Percentiles rank a stretch among this genome's conserved stretches.
These are phyloP conservation scores for Anastatus disparis DNA, from an alignment of 1,140 invertebrate species.

Conservation along the genomic window DNA sequence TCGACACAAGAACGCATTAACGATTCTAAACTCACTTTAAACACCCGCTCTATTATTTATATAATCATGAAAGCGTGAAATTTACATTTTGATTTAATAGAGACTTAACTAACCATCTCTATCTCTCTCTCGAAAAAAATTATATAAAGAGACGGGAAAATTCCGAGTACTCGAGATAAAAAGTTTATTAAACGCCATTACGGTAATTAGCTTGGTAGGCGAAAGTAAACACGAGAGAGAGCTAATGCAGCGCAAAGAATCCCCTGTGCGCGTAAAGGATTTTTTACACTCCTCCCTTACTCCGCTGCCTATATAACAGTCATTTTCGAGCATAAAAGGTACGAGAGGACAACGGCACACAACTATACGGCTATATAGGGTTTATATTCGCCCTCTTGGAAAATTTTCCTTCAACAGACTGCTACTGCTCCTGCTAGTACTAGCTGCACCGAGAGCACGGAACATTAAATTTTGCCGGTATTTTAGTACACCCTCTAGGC, in stretches of 20 bases:
- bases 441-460: too few species aligned
- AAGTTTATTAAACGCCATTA: slow-evolving; percentile 1
- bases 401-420: background rate
- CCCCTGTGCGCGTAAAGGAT: too few species aligned
- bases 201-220: background rate
- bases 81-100: too few species aligned
- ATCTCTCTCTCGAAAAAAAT: too few species aligned
- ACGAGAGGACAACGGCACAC: background rate
- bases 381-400: slow-evolving; percentile 1
- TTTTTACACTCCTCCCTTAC: too few species aligned
- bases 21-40: too few species aligned
- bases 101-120: too few species aligned
- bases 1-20: too few species aligned
- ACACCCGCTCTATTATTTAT: too few species aligned
- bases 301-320: background rate
- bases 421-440: too few species aligned
- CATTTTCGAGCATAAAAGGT: slow-evolving; percentile 20
- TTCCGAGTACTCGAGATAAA: background rate
- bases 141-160: background rate
- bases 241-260: background rate
- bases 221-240: too few species aligned
- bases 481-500: background rate
- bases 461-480: slow-evolving; percentile 7
- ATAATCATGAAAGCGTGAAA: too few species aligned
- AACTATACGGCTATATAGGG: background rate